A percentile compares a stretch with the other conserved stretches of the same genome.
Evolutionary conservation across 1,140 invertebrate genomes (phyloP).

Genomic region (Prorops nasuta): DNA sequence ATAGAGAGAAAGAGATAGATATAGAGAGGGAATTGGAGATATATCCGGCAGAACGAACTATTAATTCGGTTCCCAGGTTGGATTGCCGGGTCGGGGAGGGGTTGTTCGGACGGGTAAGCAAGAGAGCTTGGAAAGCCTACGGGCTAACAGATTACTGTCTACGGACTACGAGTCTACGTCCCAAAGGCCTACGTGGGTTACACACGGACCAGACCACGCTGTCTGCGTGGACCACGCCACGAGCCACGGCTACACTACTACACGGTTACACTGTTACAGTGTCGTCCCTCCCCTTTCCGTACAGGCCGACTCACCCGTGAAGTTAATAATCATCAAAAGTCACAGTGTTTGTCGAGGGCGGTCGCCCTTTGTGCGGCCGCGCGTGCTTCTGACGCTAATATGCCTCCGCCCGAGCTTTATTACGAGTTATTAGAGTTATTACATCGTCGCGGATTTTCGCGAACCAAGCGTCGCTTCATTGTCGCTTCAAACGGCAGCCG

Average conservation of each 20-base stretch:
- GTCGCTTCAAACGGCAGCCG: conserved; percentile 1
- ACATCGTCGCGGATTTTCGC: conserved; percentile 49
- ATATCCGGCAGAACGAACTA: conserved; percentile 50
- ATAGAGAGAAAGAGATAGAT: no score
- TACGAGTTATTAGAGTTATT: conserved; percentile 56
- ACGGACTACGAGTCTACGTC: conserved; percentile 23
- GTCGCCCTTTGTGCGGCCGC: conserved; percentile 51
- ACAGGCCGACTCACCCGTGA: conserved; percentile 40
- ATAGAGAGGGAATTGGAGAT: conserved; percentile 43
- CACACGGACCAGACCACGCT: no score
- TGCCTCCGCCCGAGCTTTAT: conserved; percentile 54
- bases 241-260: no score
- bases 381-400: conserved; percentile 57
- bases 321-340: conserved; percentile 60
- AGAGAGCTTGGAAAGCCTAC: conserved; percentile 40
- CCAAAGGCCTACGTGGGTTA: no score
- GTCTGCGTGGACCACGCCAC: no score
- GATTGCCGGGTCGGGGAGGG: conserved; percentile 25
- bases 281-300: conserved; percentile 18
- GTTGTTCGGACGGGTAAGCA: conserved; percentile 13
- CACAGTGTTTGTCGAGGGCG: conserved; percentile 57
- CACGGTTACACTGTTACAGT: not conserved
- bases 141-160: conserved; percentile 52
- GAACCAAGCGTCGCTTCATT: conserved; percentile 19
- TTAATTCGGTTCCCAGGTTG: conserved; percentile 57